phyloP scores from a whole-genome alignment of 2,888 invertebrate genomes.

The Parelbella ahira region DNA sequence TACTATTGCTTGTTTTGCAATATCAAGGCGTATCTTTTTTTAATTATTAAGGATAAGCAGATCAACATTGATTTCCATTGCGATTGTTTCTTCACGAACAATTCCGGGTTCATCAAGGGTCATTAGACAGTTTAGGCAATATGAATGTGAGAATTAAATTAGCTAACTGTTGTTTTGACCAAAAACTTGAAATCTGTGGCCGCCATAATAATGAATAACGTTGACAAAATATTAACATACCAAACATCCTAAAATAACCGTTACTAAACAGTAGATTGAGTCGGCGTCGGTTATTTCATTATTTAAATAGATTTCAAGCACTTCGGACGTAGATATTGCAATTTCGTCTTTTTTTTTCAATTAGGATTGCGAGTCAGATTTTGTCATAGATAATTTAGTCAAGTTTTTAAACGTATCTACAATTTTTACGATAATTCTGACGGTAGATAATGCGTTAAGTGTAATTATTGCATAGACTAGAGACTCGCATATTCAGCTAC shows the following conservation, averaged over 20 bases:
- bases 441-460: slow-evolving; percentile 5
- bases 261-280: slow-evolving; percentile 14
- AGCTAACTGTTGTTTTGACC: too few species aligned
- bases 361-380: slow-evolving; percentile 3
- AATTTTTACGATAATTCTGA: slow-evolving; percentile 1
- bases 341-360: slow-evolving; percentile 19
- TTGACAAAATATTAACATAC: slow-evolving; percentile 18
- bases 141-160: too few species aligned
- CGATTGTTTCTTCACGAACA: too few species aligned
- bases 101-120: too few species aligned
- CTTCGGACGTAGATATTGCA: slow-evolving; percentile 22
- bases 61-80: too few species aligned
- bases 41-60: too few species aligned
- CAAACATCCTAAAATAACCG: slow-evolving; percentile 13
- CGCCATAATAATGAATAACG: too few species aligned
- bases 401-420: slow-evolving; percentile 5
- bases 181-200: too few species aligned
- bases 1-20: too few species aligned
- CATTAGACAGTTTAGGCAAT: too few species aligned
- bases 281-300: slow-evolving; percentile 22
- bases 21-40: too few species aligned
- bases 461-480: neutral
- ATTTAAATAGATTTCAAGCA: slow-evolving; percentile 23
- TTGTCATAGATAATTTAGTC: slow-evolving; percentile 13
- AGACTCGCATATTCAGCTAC: too few species aligned